Evolutionary conservation across 37 sponge, comb jelly and placozoan genomes (phyloP), one percentile per base, ranked within the genome.

Genomic region (Ianthella basta): DNA sequence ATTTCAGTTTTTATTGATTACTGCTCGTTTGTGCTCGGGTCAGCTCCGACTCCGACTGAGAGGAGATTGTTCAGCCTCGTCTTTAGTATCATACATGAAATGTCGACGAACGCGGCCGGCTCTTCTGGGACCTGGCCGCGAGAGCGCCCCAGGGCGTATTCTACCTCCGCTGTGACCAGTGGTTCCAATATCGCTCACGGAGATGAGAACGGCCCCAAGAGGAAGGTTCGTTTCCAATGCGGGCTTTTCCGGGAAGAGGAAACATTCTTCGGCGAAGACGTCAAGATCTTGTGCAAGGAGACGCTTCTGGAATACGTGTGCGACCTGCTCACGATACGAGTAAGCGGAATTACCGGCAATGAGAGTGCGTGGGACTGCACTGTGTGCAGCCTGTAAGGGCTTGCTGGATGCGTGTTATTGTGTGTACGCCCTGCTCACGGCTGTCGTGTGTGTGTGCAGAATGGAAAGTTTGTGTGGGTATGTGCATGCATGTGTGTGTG

Each of bases 181-280:
- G 29, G 35, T 33, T 13, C 54, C 20, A 40, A 16, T 2, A 36
- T 41, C 38, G 50, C 50, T 3, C 50, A 8, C 50, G 38, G 37
- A 23, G 78, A 75, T 21, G 78, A 38, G 37, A 36, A 18, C 40
- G 37, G 5, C 3, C 59, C 59, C 24, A 80, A 83, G 65, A 56
- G 33, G 30, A 88, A 86, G n/a, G 61, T 94, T 12, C 84, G 73
- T 24, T 94, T 94, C 79, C 95, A 94, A 83, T 94, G 95, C 63
- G 95, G 95, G 15, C 83, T 94, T 36, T 75, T 91, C 35, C 53
- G 91, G 40, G 95, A 94, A 70, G 80, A 66, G 56, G 89, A 88
- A 38, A 88, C 89, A 0, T 92, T 92, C 37, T 57, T 79, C 14
- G 92, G 88, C 21, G 86, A 92, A 29, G 89, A 88, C 50, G 74